Base-by-base conservation (phyloP, 2,888 invertebrate species). In the Patella pellucida region DNA sequence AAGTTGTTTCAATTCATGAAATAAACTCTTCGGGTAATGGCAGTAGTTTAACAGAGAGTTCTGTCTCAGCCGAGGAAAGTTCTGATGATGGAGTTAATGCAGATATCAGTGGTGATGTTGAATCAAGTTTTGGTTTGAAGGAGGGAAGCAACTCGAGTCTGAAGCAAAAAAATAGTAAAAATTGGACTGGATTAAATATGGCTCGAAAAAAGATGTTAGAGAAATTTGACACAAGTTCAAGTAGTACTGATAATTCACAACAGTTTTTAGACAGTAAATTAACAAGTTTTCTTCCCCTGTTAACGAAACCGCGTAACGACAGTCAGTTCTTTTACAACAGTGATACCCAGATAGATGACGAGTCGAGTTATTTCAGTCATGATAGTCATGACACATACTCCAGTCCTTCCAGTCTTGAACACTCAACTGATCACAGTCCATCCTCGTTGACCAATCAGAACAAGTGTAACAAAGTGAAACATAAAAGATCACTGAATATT, bases 341-440 rank as follows among this genome's bases (percentile, higher is more conserved):
- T 56, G 78, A 74, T 67, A 68, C 69, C 16, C 73, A 67, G n/a
- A 50, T 74, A 14, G 73, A 76, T 15, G 76, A 72, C 7, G 78
- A 78, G 72, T 78, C 76, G 0, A 78, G 78, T 70, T 78, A 76
- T 67, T 76, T 76, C 73, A 78, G 78, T 71, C 78, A 72, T 9
- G 74, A 76, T 19, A 74, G 73, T 15, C 51, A 54, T 12, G 75
- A 52, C 52, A 73, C 78, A 12, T 54, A 69, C 52, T 69, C 78
- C 15, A 51, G 67, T 62, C 52, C 51, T 19, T 71, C 15, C n/a
- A 71, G 71, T 71, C 51, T 52, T 51, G 56, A 69, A 52, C 69
- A 52, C n/a, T 56, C 62, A 27, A 31, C 41, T 41, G 62, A n/a
- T 16, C 31, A 72, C 54, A 62, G 41, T 11, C 56, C 16, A 23